A percentile compares a stretch with the other conserved stretches of the same genome.
Evolutionary conservation across 2,113 vertebrate genomes (phyloP).

Genomic region (Aviceda subcristata): DNA sequence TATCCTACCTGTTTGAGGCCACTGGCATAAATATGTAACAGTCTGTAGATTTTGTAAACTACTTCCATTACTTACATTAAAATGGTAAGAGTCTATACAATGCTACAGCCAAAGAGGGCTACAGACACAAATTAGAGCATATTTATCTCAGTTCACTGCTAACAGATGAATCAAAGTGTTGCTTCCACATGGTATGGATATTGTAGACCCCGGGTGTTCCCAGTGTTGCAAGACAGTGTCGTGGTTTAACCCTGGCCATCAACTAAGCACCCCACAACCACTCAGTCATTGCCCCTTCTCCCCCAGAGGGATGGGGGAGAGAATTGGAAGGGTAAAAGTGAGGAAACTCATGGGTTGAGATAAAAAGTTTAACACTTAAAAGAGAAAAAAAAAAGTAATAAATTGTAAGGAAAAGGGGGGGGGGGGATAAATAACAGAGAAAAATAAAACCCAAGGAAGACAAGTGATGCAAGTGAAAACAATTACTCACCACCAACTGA

Average conservation of each 20-base stretch:
- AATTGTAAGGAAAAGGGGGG: neutral
- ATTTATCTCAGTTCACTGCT: neutral
- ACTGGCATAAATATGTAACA: neutral
- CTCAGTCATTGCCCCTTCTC: too few relatives aligned
- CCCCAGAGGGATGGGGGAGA: rapidly evolving
- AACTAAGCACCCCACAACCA: neutral
- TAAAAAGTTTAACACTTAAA: neutral
- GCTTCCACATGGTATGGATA: neutral
- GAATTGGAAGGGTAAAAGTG: neutral
- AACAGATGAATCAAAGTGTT: neutral
- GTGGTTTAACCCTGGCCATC: rapidly evolving
- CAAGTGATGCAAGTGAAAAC: neutral
- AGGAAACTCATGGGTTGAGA: neutral
- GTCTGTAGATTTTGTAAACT: neutral
- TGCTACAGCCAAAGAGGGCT: neutral
- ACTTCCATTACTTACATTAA: neutral
- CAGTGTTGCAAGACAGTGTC: neutral
- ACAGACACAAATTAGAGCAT: neutral
- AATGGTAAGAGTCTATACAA: neutral
- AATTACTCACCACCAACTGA: neutral
- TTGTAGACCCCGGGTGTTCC: neutral
- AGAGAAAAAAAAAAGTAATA: neutral
- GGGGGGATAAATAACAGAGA: neutral
- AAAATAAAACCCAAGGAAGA: neutral
- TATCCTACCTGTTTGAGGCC: neutral